Base-by-base conservation (phyloP, 2,888 invertebrate genomes). In the Limnephilus marmoratus region DNA sequence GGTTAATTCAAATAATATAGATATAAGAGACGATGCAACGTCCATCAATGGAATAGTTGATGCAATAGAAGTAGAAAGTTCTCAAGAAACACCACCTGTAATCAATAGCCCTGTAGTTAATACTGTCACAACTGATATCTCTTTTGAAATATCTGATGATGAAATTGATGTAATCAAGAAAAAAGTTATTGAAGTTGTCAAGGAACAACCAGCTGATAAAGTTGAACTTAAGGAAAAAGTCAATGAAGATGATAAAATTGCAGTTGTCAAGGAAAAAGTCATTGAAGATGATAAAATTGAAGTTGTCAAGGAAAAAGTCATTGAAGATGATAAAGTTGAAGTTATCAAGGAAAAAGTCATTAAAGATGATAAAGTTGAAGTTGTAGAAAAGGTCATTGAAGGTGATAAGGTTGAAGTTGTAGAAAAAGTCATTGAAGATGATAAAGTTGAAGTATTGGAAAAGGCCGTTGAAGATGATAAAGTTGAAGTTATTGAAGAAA, bases 311-410 rank as follows among this genome's bases (percentile, higher is more conserved):
- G 53, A 53, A 53, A 18, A 53, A 18, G 53, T 18, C 18, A 53
- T 53, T 53, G 53, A 15, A 68, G 95, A 29, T 94, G 95, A 96
- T 80, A 96, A 96, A 94, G 95, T 95, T 80, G 96, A 96, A 68
- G 85, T 87, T 53, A 53, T 68, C 37, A 34, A 86, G 86, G 68
- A 96, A 83, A 41, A n/a, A 31, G 29, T 45, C 1, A 68, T 68
- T 68, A n/a, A 68, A 24, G 7, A 7, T 81, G 45, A 41, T 24
- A 85, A 37, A 37, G 34, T 68, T 81, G 81, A 18, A 34, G n/a
- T 68, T 68, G 68, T 68, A 2, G 2, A 68, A n/a, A 68, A 68
- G n/a, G 2, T 11, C 3, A 9, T 24, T 95, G 95, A 31, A 94
- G 95, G n/a, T 81, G 31, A 68, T 9, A 85, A 37, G 24, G 34